A percentile compares a stretch with the other conserved stretches of the same genome.
Evolutionary conservation across 2,797 vertebrate genomes (phyloP).

Genomic region (Parauchenoglanis punctatus): DNA sequence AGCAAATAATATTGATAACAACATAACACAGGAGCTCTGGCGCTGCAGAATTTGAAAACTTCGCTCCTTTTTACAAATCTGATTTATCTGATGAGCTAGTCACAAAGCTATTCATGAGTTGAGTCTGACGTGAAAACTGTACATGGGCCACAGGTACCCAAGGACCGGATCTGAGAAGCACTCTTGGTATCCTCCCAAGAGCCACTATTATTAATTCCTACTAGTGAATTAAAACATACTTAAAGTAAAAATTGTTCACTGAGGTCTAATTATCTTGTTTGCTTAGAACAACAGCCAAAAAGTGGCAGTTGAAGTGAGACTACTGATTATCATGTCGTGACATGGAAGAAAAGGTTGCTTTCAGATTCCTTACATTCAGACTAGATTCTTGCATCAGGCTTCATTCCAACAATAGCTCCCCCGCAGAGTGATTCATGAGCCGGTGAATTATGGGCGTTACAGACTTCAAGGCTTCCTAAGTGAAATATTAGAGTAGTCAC

Average conservation of each 20-base stretch:
- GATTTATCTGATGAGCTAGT: background rate
- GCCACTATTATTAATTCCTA: background rate
- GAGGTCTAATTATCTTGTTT: background rate
- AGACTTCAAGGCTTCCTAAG: constrained; percentile 17
- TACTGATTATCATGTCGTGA: constrained; percentile 35
- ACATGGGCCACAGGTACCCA: background rate
- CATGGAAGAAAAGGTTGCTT: constrained; percentile 10
- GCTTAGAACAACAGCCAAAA: background rate
- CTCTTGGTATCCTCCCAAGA: too few relatives aligned
- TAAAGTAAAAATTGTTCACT: background rate
- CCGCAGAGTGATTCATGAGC: constrained; percentile 40
- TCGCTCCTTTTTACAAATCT: background rate
- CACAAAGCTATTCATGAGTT: background rate
- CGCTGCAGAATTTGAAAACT: background rate
- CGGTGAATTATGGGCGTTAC: constrained; percentile 31
- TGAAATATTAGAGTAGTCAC: constrained; percentile 24
- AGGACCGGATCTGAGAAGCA: background rate
- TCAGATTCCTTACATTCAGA: constrained; percentile 18
- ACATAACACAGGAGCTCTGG: too few relatives aligned
- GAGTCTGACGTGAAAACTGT: background rate
- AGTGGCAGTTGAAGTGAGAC: background rate
- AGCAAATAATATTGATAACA: background rate
- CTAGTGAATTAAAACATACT: background rate
- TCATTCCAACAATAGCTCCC: constrained; percentile 33
- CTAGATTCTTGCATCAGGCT: constrained; percentile 24